These are phyloP conservation scores for cattle (Bos taurus) DNA, from an alignment of 2,113 vertebrate species.

Conservation along the genomic window DNA sequence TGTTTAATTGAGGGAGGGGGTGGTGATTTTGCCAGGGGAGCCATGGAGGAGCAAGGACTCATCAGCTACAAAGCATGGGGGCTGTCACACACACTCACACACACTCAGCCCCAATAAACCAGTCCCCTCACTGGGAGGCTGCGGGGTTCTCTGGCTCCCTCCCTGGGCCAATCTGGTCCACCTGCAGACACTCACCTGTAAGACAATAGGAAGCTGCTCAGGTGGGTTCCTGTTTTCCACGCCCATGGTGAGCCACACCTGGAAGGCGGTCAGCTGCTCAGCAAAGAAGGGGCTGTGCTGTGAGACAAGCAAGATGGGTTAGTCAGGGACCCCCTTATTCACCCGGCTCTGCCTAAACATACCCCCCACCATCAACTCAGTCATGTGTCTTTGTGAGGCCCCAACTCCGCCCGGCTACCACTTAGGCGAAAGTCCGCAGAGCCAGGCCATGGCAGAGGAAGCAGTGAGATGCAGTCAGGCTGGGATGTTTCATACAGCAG, in stretches of 20 bases:
- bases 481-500: neutral
- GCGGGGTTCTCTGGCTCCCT: too few species aligned
- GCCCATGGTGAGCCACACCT: constrained; percentile 98
- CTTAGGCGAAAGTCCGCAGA: fast-evolving
- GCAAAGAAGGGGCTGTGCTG: constrained; percentile 99
- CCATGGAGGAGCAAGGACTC: neutral
- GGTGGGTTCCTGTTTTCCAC: constrained; percentile 98
- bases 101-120: fast-evolving
- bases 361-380: neutral
- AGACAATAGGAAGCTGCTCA: constrained; percentile 95
- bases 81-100: neutral
- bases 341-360: neutral
- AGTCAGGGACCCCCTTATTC: neutral
- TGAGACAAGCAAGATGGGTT: neutral
- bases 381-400: neutral
- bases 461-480: neutral
- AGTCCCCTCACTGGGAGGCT: neutral
- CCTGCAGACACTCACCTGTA: constrained; percentile 86
- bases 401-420: fast-evolving
- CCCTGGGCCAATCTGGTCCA: fast-evolving
- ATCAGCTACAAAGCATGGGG: neutral
- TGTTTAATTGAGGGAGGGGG: fast-evolving
- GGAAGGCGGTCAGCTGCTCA: constrained; percentile 96
- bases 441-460: neutral
- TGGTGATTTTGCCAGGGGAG: neutral